Base-by-base conservation (phyloP, 2,113 vertebrate species). In the Synchiropus splendidus region DNA sequence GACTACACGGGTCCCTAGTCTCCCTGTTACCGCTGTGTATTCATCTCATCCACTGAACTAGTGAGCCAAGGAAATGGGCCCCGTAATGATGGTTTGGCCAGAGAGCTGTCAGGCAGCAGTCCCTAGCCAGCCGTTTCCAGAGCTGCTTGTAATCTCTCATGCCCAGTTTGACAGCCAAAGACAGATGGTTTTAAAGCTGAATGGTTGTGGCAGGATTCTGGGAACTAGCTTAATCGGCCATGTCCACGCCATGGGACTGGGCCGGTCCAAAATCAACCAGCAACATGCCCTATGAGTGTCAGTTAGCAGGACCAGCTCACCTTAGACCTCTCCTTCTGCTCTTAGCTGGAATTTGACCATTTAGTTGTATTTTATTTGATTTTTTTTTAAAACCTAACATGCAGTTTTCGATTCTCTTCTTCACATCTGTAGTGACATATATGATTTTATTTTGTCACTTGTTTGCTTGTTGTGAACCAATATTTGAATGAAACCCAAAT, bases 111-210 rank as follows among this genome's bases (percentile, higher is more conserved):
- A 80, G 62, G 49, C 74, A 60, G 63, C 62, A 36, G 49, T 86
- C 77, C 71, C 80, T 36, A 78, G 72, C 65, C 77, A 77, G 70
- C 70, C 61, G 57, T 83, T 82, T 80, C 65, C 75, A 73, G 72
- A 76, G 77, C 68, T 69, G 70, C 70, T 74, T 79, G 64, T 82
- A 84, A 83, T 85, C 78, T 79, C 75, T 59, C 59, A 71, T 70
- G 64, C 68, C 61, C 78, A 74, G 67, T 75, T 64, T 79, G 79
- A 78, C 72, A 77, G 74, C 74, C 73, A 70, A 73, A 72, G 74
- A 81, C 82, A 82, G 82, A 83, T 79, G 77, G 75, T 82, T 84
- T 79, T 70, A 69, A 82, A 84, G 72, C 68, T 70, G 78, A 83
- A 79, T 80, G 79, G 72, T 71, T 77, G 65, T 74, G 71, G 71